Evolutionary conservation across 53 echinoderm and acorn worm genomes (phyloP), one percentile per base, ranked within the genome.

Genomic region (Patiria pectinifera): DNA sequence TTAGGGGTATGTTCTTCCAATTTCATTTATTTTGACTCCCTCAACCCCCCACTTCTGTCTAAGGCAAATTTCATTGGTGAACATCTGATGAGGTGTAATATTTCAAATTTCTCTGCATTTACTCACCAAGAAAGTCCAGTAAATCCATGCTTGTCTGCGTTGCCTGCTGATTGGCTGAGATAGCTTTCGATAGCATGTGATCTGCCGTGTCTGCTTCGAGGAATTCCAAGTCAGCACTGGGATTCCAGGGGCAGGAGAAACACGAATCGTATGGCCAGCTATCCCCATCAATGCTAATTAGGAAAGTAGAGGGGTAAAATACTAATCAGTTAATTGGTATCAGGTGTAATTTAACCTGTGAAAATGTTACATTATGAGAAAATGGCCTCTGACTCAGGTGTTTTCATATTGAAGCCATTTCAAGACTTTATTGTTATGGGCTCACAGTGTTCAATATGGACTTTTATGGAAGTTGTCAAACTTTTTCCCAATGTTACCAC

Each of bases 71-170:
- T 35, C 35, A 35, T 35, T 35, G 1, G 35, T 53, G 53, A 53
- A 53, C 53, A 53, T 53, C 53, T 53, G 53, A 53, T 66, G 66
- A 66, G 66, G 3, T 66, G 15, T 13, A 18, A 16, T 66, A 18
- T 18, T 66, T 66, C 10, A 3, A 18, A 53, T 53, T 53, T 53
- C 53, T 53, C 53, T 53, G 66, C 66, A 14, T 3, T 11, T 66
- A 45, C 90, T 69, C 44, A 90, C 90, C 90, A 11, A 90, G 81
- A 47, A 90, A 90, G 16, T 90, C 90, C 69, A 90, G 69, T 63
- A 90, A 59, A 23, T 90, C 90, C 90, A 90, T 81, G 69, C 90
- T 90, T 19, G 90, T 90, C 25, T 90, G 90, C 24, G 90, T 80
- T n/a, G 79, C 24, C 48, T 90, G 80, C 48, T 61, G 80, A 21